phyloP scores from a whole-genome alignment of 2,888 invertebrate genomes.

The Agriopis aurantiaria region DNA sequence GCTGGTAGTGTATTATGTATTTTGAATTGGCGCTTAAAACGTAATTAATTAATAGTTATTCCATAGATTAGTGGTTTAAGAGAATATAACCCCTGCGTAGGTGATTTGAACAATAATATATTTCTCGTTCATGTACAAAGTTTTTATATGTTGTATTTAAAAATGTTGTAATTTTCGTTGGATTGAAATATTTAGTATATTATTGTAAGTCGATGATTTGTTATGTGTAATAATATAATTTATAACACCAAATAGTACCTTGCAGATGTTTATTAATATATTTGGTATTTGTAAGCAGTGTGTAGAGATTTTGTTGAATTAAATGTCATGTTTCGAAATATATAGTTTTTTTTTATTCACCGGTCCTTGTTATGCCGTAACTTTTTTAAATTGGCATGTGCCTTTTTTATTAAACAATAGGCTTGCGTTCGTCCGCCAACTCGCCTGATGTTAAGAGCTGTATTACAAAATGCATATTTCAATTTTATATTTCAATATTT shows the following conservation, averaged over 20 bases:
- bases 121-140: conserved; percentile 58
- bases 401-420: too few relatives aligned
- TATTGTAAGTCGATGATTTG: conserved; percentile 67
- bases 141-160: conserved; percentile 50
- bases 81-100: conserved; percentile 61
- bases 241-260: conserved; percentile 83
- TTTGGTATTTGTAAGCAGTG: conserved; percentile 73
- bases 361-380: neutral
- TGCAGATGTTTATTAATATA: conserved; percentile 70
- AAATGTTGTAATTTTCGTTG: conserved; percentile 53
- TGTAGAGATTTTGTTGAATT: conserved; percentile 84
- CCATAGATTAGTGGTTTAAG: conserved; percentile 63
- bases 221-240: conserved; percentile 75
- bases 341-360: conserved; percentile 37
- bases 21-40: conserved; percentile 67
- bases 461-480: too few relatives aligned
- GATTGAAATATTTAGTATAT: conserved; percentile 51
- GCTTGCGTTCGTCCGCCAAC: too few relatives aligned
- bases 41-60: conserved; percentile 66
- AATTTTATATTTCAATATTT: too few relatives aligned
- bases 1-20: conserved; percentile 61
- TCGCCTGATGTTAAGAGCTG: neutral
- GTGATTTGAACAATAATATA: conserved; percentile 74
- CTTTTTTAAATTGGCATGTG: neutral
- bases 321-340: conserved; percentile 81